These are phyloP conservation scores for Machimus atricapillus DNA, from an alignment of 2,888 invertebrate species.

Conservation along the genomic window DNA sequence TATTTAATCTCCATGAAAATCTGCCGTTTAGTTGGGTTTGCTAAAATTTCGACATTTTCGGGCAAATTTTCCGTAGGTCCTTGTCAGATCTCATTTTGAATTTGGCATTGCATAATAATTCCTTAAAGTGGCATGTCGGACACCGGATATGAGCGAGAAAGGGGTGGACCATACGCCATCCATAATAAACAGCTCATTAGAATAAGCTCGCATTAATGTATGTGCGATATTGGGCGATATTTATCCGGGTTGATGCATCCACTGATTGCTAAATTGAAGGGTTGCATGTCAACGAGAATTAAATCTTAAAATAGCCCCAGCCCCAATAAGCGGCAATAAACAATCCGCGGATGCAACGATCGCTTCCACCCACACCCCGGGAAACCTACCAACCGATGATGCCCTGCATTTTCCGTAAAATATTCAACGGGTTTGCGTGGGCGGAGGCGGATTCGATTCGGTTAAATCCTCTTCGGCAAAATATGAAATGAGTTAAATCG, in stretches of 20 bases:
- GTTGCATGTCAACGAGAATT: conserved; percentile 5
- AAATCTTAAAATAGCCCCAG: not conserved
- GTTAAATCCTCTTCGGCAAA: not conserved
- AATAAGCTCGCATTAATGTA: not conserved
- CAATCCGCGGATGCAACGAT: not conserved
- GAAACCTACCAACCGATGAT: no score
- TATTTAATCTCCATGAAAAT: not conserved
- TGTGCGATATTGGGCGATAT: not conserved
- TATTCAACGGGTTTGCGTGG: not conserved
- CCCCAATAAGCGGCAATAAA: not conserved
- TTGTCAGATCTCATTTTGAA: not conserved
- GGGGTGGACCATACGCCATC: not conserved
- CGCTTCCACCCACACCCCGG: not conserved
- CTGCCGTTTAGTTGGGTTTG: not conserved
- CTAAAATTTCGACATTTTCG: not conserved
- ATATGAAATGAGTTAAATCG: conserved; percentile 1
- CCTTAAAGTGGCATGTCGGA: not conserved
- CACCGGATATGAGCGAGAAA: not conserved
- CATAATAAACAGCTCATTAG: conserved; percentile 12
- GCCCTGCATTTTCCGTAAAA: not conserved
- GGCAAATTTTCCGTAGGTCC: not conserved
- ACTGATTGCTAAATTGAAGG: conserved; percentile 2
- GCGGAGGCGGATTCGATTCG: not conserved
- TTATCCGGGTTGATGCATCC: conserved; percentile 9
- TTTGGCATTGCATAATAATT: not conserved